Evolutionary conservation across 2,888 invertebrate genomes (phyloP), one percentile per base, ranked within the genome.

Genomic region (Eucera pruinosa): DNA sequence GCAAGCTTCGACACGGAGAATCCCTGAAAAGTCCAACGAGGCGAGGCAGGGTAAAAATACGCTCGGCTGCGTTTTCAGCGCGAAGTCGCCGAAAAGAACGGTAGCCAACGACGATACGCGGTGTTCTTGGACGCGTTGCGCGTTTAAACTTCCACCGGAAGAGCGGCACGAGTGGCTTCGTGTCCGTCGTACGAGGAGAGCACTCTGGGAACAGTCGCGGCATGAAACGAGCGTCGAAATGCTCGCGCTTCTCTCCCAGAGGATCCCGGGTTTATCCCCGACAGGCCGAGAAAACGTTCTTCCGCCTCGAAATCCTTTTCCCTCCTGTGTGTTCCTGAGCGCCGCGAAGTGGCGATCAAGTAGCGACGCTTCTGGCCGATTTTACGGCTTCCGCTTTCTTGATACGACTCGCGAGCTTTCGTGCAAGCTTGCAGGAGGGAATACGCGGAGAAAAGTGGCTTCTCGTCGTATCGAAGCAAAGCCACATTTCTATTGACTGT

Each of bases 161-260:
- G 58, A 47, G 47, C 18, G 20, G 52, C 78, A 66, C 57, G 64
- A 78, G 75, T 68, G 84, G 67, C 58, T 84, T 43, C 33, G 52
- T 67, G 62, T 74, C 61, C 72, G 79, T 81, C 76, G 79, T 71
- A 71, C 68, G 67, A 54, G 64, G 84, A 85, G 84, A 54, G 71
- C 86, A 84, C 90, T 90, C 72, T 45, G 80, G 73, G 76, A 90
- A 86, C 87, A 87, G 87, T 86, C 84, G 81, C 80, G 76, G 83
- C 87, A 83, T 87, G 78, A 84, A 84, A 77, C 83, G 81, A 77
- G 72, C 65, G 62, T 73, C 71, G 80, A 78, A 81, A 82, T 76
- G 67, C 69, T 66, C 61, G 69, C 50, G 61, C 60, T 78, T 45
- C 36, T 47, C 30, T 47, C 25, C 43, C 36, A 43, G 2, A 23